phyloP scores from a whole-genome alignment of 2,113 vertebrate species.

The Corvus hawaiiensis region DNA sequence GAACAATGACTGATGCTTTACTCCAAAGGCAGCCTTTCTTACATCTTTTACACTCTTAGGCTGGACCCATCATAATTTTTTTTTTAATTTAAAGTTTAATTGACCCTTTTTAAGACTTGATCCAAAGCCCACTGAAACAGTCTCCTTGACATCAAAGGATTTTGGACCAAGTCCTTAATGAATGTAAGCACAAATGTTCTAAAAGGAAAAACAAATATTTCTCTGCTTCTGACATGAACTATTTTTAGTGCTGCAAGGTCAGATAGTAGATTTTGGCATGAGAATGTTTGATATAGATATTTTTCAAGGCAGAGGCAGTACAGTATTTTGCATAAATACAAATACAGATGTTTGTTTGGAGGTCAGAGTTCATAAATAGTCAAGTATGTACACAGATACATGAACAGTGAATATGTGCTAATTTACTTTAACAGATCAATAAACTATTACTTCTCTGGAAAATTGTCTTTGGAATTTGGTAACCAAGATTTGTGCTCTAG shows the following conservation, averaged over 20 bases:
- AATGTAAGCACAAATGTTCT: conserved; percentile 14
- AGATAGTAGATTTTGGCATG: conserved; percentile 33
- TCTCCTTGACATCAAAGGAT: conserved; percentile 38
- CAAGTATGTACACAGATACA: neutral
- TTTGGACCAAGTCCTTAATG: conserved; percentile 1
- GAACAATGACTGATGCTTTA: neutral
- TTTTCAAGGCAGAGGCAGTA: neutral
- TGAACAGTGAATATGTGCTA: neutral
- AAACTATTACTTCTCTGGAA: neutral
- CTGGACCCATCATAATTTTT: neutral
- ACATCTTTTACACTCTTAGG: neutral
- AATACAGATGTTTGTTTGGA: neutral
- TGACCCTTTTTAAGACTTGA: neutral
- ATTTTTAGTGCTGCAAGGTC: conserved; percentile 48
- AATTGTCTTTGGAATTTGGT: neutral
- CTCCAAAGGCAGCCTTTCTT: neutral
- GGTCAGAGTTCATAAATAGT: neutral
- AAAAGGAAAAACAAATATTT: conserved; percentile 35
- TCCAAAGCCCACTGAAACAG: neutral
- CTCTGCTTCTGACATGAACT: conserved; percentile 1
- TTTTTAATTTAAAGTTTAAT: conserved; percentile 20
- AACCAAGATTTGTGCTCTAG: neutral
- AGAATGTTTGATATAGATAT: neutral
- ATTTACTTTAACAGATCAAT: neutral
- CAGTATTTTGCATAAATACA: neutral